Base-by-base conservation (phyloP, 2,797 vertebrate species). In the Myoxocephalus aenaeus region DNA sequence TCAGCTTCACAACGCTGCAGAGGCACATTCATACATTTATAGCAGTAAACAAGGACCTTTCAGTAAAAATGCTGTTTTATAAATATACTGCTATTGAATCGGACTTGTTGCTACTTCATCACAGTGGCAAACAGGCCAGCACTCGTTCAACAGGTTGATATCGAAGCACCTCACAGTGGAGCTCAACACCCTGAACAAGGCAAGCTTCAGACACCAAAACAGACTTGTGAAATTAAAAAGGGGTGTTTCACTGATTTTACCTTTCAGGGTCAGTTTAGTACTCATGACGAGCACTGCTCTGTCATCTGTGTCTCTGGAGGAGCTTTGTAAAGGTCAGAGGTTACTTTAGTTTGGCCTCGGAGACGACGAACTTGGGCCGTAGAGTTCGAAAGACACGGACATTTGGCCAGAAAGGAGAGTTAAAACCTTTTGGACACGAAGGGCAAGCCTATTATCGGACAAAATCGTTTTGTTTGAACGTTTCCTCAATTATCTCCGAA, bases 11-110 rank as follows among this genome's bases (percentile, higher is more conserved):
- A 15, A 36, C 20, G 50, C 85, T 34, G 65, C 83, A 0, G 73
- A 67, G 63, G 58, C 74, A 82, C 63, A 85, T 56, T 82, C 74
- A 81, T 69, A 84, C 84, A 89, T 87, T 81, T 79, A 77, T 84
- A 79, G 77, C 54, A 18, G 79, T 81, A 87, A 90, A 90, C 84
- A 79, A 90, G 79, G 68, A 79, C 53, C 40, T 79, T 25, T 75
- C 46, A 78, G 71, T 46, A 3, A 38, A 86, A 53, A 53, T 53
- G n/a, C 25, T 75, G 75, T 80, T 84, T 22, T n/a, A 27, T 62
- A 67, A 81, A 77, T 65, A 82, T 50, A 64, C 12, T 38, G 61
- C 67, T 54, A 67, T 29, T 74, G 71, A 68, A 70, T 64, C 44
- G 32, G 54, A 42, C 20, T 0, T 4, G 51, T 46, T 59, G 69